Percentiles rank a stretch among this genome's conserved stretches.
Evolutionary conservation across 2,797 vertebrate genomes (phyloP).

Genomic region (Sciurus vulgaris): DNA sequence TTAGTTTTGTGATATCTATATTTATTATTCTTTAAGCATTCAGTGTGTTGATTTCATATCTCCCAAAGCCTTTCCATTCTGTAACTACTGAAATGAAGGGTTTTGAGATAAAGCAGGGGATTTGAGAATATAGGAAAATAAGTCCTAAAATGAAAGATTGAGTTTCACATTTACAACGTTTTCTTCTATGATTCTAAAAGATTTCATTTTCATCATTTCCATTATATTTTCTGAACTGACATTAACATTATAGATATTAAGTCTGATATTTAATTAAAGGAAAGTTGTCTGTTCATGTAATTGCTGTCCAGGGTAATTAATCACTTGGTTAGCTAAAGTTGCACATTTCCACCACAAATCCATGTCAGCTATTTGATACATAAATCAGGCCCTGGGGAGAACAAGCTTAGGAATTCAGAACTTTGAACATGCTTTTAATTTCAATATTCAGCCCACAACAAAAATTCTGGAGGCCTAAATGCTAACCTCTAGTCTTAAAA

Average conservation of each 20-base stretch:
- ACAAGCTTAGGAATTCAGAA: conserved; percentile 53
- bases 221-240: conserved; percentile 56
- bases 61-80: conserved; percentile 63
- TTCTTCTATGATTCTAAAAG: conserved; percentile 59
- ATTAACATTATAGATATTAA: conserved; percentile 57
- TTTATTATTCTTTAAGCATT: conserved; percentile 65
- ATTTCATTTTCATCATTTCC: conserved; percentile 68
- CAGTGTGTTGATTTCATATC: conserved; percentile 43
- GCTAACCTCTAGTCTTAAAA: conserved; percentile 72
- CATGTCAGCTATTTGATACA: conserved; percentile 41
- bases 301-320: conserved; percentile 64
- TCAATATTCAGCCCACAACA: conserved; percentile 29
- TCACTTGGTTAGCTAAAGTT: conserved; percentile 61
- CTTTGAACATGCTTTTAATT: conserved; percentile 22
- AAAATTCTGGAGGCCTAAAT: conserved; percentile 7
- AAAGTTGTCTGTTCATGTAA: conserved; percentile 59
- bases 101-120: conserved; percentile 68
- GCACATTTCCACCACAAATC: conserved; percentile 47
- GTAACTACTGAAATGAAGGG: conserved; percentile 66
- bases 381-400: conserved; percentile 55
- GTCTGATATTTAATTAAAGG: conserved; percentile 66
- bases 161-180: conserved; percentile 63
- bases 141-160: conserved; percentile 60
- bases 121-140: conserved; percentile 68
- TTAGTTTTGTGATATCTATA: conserved; percentile 52